phyloP scores from a whole-genome alignment of 2,888 invertebrate species.

The Campoplex capitator region DNA sequence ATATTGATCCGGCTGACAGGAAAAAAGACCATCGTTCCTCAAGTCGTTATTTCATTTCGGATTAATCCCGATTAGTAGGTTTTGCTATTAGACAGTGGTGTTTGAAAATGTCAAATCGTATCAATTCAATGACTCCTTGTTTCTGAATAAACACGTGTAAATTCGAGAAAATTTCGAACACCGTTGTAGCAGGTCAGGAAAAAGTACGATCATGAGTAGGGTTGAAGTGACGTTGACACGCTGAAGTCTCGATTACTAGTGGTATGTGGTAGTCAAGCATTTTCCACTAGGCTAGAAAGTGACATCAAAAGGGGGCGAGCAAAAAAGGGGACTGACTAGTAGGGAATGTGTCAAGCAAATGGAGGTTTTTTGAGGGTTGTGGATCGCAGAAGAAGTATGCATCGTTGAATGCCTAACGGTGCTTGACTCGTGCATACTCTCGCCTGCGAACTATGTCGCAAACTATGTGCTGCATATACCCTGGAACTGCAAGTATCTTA shows the following conservation, averaged over 20 bases:
- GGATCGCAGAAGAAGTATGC: constrained; percentile 42
- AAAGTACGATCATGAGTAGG: constrained; percentile 14
- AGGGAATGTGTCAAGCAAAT: not conserved
- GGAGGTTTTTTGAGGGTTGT: constrained; percentile 14
- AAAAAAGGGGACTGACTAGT: not conserved
- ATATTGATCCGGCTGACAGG: not conserved
- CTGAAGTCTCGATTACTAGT: not conserved
- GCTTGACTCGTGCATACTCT: constrained; percentile 29
- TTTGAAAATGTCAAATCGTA: not conserved
- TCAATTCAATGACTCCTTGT: constrained; percentile 14
- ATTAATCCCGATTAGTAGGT: not conserved
- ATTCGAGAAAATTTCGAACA: constrained; percentile 9
- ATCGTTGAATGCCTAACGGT: constrained; percentile 43
- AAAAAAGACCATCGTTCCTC: not conserved
- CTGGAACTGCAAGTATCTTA: constrained; percentile 37
- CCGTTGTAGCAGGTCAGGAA: constrained; percentile 45
- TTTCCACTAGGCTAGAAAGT: constrained; percentile 6
- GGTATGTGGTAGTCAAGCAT: constrained; percentile 12
- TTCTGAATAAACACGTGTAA: constrained; percentile 11
- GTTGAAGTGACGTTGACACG: not conserved
- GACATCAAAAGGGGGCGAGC: constrained; percentile 6
- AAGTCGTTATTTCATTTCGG: not conserved
- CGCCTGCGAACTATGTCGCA: constrained; percentile 42
- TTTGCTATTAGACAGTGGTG: not conserved
- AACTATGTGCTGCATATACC: constrained; percentile 30